These are phyloP conservation scores for Microtus oregoni DNA, from an alignment of 2,113 vertebrate species.

Conservation along the genomic window DNA sequence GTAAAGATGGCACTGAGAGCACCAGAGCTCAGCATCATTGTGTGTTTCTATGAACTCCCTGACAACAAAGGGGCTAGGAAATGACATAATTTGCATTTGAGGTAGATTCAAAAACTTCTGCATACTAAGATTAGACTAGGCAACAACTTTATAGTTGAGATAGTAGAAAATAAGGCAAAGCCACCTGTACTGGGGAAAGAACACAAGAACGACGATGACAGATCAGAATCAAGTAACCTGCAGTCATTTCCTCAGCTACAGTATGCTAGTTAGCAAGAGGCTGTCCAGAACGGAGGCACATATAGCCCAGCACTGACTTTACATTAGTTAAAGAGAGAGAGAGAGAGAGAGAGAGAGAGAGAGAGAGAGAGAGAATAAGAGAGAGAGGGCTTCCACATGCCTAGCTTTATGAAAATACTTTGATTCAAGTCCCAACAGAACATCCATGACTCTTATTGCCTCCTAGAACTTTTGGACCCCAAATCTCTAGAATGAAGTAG, in stretches of 20 bases:
- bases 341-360: no score
- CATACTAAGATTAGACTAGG: neutral
- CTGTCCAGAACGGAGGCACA: neutral
- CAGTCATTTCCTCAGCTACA: neutral
- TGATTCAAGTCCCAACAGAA: neutral
- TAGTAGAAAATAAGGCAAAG: neutral
- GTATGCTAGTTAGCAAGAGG: neutral
- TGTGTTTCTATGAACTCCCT: neutral
- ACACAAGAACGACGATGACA: neutral
- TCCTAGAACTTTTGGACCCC: neutral
- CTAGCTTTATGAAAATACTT: neutral
- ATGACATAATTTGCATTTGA: neutral
- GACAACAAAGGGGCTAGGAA: neutral
- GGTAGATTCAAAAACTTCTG: neutral
- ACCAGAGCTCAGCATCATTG: neutral
- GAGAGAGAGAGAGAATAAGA: no score
- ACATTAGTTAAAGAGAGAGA: neutral
- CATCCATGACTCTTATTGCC: fast-evolving
- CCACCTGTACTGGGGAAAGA: neutral
- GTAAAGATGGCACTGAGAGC: fast-evolving
- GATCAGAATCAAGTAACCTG: neutral
- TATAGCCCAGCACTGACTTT: neutral
- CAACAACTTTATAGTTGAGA: neutral
- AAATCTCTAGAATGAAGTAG: neutral
- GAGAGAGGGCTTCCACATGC: neutral